phyloP scores from a whole-genome alignment of 2,113 vertebrate genomes.

The Ibidorhyncha struthersii region DNA sequence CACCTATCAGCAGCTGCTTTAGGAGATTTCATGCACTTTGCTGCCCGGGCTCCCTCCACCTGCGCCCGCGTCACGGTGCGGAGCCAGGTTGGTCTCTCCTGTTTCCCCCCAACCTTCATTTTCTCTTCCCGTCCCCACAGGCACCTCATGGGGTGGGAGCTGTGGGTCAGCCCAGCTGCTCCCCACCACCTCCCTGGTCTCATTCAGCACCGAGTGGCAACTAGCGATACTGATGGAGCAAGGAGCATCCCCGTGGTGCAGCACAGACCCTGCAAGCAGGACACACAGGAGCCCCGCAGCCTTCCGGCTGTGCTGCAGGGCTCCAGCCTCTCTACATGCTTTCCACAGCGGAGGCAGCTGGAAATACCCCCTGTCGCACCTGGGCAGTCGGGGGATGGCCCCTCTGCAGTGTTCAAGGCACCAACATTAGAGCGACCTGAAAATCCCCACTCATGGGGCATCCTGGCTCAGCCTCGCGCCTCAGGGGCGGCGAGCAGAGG shows the following conservation, averaged over 20 bases:
- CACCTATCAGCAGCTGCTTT: neutral
- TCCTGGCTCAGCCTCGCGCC: neutral
- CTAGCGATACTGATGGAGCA: neutral
- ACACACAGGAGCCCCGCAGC: too few species aligned
- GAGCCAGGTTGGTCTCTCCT: neutral
- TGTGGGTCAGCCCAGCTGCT: neutral
- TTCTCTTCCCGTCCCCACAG: neutral
- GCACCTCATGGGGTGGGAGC: neutral
- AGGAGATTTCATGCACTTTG: neutral
- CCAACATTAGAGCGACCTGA: too few species aligned
- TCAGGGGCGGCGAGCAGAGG: neutral
- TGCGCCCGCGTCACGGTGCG: too few species aligned
- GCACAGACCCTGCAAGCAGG: neutral
- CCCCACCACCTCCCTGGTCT: neutral
- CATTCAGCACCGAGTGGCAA: neutral
- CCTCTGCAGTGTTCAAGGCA: too few species aligned
- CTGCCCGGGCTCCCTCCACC: neutral
- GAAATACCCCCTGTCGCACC: too few species aligned
- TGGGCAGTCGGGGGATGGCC: neutral
- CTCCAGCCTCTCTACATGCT: neutral
- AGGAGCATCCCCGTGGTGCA: neutral
- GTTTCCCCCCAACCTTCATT: too few species aligned
- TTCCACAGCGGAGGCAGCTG: neutral
- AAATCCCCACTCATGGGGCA: neutral
- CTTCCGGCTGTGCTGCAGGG: too few species aligned